Percentiles rank a stretch among this genome's conserved stretches.
phyloP scores from a whole-genome alignment of 2,797 vertebrate genomes.

The Catharus ustulatus region DNA sequence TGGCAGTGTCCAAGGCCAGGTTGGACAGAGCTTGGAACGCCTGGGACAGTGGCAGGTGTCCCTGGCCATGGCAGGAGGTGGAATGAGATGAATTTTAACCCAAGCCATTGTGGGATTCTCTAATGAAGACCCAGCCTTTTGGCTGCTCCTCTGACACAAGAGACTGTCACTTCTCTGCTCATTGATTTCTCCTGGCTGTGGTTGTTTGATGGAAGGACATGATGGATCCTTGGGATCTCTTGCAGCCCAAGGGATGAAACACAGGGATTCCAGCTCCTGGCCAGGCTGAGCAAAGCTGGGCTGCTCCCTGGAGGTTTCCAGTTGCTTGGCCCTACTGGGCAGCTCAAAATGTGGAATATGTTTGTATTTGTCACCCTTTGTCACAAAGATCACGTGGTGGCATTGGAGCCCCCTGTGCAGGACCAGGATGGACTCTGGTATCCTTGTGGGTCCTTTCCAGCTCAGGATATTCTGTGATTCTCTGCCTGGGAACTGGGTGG shows the following conservation, averaged over 20 bases:
- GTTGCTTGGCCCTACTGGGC: not conserved
- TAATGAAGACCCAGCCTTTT: not conserved
- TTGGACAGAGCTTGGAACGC: accelerated
- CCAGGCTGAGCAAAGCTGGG: not conserved
- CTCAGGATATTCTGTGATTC: not conserved
- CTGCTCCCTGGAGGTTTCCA: not conserved
- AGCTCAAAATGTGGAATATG: not conserved
- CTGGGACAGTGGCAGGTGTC: not conserved
- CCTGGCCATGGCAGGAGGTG: not conserved
- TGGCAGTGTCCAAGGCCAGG: not conserved
- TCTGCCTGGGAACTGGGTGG: not conserved
- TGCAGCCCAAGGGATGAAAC: not conserved
- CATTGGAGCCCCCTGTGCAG: not conserved
- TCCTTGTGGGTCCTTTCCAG: not conserved
- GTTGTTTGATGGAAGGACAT: not conserved
- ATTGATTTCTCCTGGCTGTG: not conserved
- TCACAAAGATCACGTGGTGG: not conserved
- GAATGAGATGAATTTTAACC: not conserved
- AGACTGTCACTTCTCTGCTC: not conserved
- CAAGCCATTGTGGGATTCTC: not conserved
- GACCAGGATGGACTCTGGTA: not conserved
- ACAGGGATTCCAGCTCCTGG: not conserved
- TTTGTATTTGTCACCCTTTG: not conserved
- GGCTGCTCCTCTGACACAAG: not conserved
- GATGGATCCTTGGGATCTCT: not conserved